Evolutionary conservation across 2,888 invertebrate species (phyloP).

Genomic region (Ellobium chinense): DNA sequence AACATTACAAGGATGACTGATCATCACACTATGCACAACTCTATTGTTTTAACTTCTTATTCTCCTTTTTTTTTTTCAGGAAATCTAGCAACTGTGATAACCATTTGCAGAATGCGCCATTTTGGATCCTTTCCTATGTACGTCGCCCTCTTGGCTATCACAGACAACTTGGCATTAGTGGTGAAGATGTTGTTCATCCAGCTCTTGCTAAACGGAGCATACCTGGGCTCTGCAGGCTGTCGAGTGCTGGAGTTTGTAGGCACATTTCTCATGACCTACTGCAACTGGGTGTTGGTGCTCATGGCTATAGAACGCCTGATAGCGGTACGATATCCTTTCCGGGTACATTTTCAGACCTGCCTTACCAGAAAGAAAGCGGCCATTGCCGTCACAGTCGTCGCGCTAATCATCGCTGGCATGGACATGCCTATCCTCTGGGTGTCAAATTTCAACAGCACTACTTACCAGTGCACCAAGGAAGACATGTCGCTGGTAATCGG

Average conservation of each 20-base stretch:
- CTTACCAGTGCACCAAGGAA: conserved; percentile 1
- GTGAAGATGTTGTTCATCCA: conserved; percentile 33
- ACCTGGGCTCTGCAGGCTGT: conserved; percentile 21
- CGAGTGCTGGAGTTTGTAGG: conserved; percentile 26
- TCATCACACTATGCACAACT: too few species aligned
- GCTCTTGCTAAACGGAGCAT: conserved; percentile 14
- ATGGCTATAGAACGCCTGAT: conserved; percentile 38
- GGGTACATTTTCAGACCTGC: conserved; percentile 30
- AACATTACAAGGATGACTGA: too few species aligned
- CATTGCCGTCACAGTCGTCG: neutral
- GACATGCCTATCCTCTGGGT: conserved; percentile 30
- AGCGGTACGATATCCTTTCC: conserved; percentile 33
- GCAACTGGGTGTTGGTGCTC: conserved; percentile 26
- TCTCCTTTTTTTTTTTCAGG: conserved; percentile 13
- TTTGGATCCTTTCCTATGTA: conserved; percentile 34
- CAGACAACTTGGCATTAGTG: conserved; percentile 27
- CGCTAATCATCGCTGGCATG: neutral
- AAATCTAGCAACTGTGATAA: conserved; percentile 37
- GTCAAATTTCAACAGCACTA: neutral
- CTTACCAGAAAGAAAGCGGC: conserved; percentile 25
- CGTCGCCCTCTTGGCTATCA: conserved; percentile 25
- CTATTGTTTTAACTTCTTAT: too few species aligned
- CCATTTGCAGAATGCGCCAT: conserved; percentile 33
- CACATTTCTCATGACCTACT: conserved; percentile 10
- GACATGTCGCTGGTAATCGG: conserved; percentile 33